Percentiles rank a stretch among this genome's conserved stretches.
Evolutionary conservation across 1,140 invertebrate species (phyloP).

Genomic region (Cherax quadricarinatus): DNA sequence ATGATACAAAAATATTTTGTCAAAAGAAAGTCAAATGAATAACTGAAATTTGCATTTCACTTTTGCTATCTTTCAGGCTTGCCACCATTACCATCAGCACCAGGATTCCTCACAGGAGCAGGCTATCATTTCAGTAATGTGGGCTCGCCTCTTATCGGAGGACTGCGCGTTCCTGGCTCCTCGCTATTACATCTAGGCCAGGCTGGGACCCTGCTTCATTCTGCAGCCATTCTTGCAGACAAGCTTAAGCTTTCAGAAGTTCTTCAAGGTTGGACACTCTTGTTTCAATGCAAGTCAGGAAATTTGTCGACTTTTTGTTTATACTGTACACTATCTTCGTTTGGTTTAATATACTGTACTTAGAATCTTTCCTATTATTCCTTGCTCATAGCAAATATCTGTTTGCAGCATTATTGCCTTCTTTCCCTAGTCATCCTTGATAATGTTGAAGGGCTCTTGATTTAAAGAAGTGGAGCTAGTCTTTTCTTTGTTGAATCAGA

Average conservation of each 20-base stretch:
- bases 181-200: conserved; percentile 7
- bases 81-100: conserved; percentile 17
- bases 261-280: conserved; percentile 3
- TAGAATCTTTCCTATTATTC: too few species aligned
- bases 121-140: conserved; percentile 8
- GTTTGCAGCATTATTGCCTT: too few species aligned
- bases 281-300: too few species aligned
- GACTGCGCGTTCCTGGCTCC: not conserved
- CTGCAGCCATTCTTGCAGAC: conserved; percentile 22
- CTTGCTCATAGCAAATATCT: too few species aligned
- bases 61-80: not conserved
- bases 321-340: too few species aligned
- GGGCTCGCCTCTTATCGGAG: not conserved
- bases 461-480: too few species aligned
- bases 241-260: conserved; percentile 9
- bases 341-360: too few species aligned
- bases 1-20: not conserved
- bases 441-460: too few species aligned
- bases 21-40: not conserved
- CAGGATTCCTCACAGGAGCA: conserved; percentile 36
- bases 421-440: too few species aligned
- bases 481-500: too few species aligned
- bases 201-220: conserved; percentile 17
- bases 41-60: not conserved
- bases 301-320: too few species aligned